Percentiles rank a stretch among this genome's conserved stretches.
Evolutionary conservation across 2,797 vertebrate species (phyloP).

Genomic region (Crax fasciolata): DNA sequence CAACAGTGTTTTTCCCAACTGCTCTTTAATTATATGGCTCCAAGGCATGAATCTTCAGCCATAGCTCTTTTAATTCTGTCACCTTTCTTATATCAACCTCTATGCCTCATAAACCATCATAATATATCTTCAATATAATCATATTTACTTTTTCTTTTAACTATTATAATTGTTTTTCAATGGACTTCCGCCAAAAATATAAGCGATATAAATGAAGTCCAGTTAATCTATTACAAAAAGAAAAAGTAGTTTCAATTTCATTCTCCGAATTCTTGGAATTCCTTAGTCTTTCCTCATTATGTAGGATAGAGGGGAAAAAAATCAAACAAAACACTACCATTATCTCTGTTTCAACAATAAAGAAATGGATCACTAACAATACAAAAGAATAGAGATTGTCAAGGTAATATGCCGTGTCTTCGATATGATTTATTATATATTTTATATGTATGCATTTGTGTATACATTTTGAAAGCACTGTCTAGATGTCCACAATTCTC

Average conservation of each 20-base stretch:
- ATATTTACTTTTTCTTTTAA: not conserved
- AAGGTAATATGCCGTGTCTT: not conserved
- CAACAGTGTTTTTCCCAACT: not conserved
- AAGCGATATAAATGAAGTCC: not conserved
- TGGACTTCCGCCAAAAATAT: not conserved
- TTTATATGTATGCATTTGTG: not conserved
- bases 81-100: not conserved
- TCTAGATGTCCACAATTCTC: not conserved
- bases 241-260: not conserved
- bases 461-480: not conserved
- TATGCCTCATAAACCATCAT: not conserved
- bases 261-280: not conserved
- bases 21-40: not conserved
- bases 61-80: not conserved
- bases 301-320: not conserved
- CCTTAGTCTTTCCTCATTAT: not conserved
- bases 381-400: not conserved
- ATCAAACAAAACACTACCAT: not conserved
- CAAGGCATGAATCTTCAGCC: not conserved
- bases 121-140: not conserved
- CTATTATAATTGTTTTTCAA: not conserved
- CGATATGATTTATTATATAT: not conserved
- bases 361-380: not conserved
- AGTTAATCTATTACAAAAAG: not conserved
- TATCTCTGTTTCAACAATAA: not conserved